Conservation (phyloP, 2,888 invertebrate genomes). For the Sisyra terminalis region DNA sequence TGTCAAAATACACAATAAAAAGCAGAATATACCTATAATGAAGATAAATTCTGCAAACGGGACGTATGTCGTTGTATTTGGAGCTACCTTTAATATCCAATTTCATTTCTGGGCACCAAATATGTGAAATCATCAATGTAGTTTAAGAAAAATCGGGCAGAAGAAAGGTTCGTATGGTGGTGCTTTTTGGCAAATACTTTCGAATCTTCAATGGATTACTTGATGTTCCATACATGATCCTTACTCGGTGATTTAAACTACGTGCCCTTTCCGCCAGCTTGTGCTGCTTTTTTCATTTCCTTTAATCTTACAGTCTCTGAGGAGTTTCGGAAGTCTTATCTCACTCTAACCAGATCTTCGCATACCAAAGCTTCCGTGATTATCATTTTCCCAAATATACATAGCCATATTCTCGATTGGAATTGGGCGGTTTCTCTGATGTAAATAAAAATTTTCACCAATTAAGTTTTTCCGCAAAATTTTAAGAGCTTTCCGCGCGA, state of each 20-base stretch:
- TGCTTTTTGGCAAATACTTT: constrained; percentile 68
- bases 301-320: constrained; percentile 52
- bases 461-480: constrained; percentile 83
- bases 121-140: constrained; percentile 91
- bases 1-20: too few relatives aligned
- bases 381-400: constrained; percentile 72
- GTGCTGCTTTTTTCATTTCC: constrained; percentile 83
- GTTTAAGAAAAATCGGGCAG: constrained; percentile 82
- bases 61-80: constrained; percentile 46
- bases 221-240: constrained; percentile 70
- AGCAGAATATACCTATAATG: too few relatives aligned
- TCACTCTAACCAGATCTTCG: constrained; percentile 79
- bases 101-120: constrained; percentile 72
- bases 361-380: constrained; percentile 73
- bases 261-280: constrained; percentile 72
- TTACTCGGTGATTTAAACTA: constrained; percentile 38
- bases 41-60: constrained; percentile 70
- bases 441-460: constrained; percentile 77
- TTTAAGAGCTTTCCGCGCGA: constrained; percentile 95
- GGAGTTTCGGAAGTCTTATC: constrained; percentile 44
- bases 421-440: constrained; percentile 68
- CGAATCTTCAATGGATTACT: constrained; percentile 80
- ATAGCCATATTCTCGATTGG: constrained; percentile 74
- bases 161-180: constrained; percentile 77
- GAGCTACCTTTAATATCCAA: constrained; percentile 52